These are phyloP conservation scores for Eciton burchellii DNA, from an alignment of 1,140 invertebrate species.

Conservation along the genomic window DNA sequence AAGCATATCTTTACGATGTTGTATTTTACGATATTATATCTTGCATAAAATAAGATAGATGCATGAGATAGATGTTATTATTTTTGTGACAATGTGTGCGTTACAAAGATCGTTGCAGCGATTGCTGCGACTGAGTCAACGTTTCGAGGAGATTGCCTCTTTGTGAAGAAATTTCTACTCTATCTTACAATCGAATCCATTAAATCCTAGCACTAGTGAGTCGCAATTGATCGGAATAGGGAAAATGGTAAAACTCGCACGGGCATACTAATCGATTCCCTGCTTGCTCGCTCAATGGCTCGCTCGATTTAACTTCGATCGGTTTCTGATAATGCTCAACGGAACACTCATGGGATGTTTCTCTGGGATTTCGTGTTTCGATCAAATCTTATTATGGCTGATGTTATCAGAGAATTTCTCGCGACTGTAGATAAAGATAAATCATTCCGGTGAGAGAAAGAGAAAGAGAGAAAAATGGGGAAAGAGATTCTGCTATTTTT, in stretches of 20 bases:
- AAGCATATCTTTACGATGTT: background rate
- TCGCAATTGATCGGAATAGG: background rate
- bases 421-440: background rate
- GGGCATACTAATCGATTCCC: slow-evolving; percentile 28
- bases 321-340: slow-evolving; percentile 44
- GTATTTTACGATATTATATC: background rate
- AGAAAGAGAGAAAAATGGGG: background rate
- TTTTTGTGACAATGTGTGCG: no score
- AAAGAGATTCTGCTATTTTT: background rate
- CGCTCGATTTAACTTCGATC: slow-evolving; percentile 43
- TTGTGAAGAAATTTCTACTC: slow-evolving; percentile 3
- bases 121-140: background rate
- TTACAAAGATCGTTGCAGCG: no score
- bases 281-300: slow-evolving; percentile 25
- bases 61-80: background rate
- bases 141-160: background rate
- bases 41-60: background rate
- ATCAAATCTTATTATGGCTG: background rate
- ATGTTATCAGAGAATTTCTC: background rate
- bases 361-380: background rate
- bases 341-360: slow-evolving; percentile 9
- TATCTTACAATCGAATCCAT: slow-evolving; percentile 10
- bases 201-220: background rate
- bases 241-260: slow-evolving; percentile 40
- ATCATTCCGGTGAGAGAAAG: background rate